A percentile compares a stretch with the other conserved stretches of the same genome.
Evolutionary conservation across 2,888 invertebrate species (phyloP).

Genomic region (Geotrupes spiniger): DNA sequence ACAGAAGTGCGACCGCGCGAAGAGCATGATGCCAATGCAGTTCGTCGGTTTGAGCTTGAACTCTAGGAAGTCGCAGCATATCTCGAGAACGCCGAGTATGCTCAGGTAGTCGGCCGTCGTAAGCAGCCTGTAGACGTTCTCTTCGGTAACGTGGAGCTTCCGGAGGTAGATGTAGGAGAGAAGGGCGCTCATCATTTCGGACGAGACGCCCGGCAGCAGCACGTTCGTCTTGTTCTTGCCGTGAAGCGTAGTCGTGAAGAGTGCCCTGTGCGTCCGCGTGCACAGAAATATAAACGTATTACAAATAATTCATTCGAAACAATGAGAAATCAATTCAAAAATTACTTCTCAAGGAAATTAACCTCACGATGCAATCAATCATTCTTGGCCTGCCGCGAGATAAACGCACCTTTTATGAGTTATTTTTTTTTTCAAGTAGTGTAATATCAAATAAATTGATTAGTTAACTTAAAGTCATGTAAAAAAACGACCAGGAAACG

Average conservation of each 20-base stretch:
- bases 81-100: conserved; percentile 75
- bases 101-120: conserved; percentile 87
- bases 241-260: conserved; percentile 79
- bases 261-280: conserved; percentile 56
- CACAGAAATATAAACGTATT: no score
- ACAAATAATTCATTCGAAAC: no score
- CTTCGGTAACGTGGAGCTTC: conserved; percentile 68
- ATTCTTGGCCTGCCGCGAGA: no score
- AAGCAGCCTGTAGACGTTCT: conserved; percentile 78
- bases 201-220: conserved; percentile 72
- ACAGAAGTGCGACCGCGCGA: conserved; percentile 73
- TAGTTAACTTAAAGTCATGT: no score
- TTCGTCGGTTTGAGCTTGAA: conserved; percentile 70
- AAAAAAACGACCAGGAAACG: no score
- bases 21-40: conserved; percentile 80
- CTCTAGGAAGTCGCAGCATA: conserved; percentile 76
- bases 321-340: no score
- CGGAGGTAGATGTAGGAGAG: conserved; percentile 85
- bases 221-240: conserved; percentile 66
- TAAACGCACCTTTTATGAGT: no score
- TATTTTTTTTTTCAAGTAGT: no score
- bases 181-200: conserved; percentile 72
- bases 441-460: no score
- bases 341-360: no score
- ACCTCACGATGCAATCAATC: no score